Evolutionary conservation across 2,888 invertebrate species (phyloP), one percentile per base, ranked within the genome.

Genomic region (Lordiphosa fenestrarum): DNA sequence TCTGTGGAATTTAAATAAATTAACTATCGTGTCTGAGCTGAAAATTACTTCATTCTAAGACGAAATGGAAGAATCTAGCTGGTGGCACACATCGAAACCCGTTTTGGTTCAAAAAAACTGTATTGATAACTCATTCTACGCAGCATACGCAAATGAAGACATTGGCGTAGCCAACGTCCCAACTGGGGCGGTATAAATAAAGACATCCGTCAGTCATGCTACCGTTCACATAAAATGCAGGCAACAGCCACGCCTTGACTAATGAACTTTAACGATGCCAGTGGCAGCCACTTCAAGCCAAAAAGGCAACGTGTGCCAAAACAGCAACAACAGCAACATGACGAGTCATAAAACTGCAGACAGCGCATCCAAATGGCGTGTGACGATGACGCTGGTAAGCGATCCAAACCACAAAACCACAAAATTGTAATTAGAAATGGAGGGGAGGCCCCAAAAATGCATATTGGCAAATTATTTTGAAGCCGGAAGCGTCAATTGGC

Each of bases 401-500:
- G 12, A 10, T 25, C 19, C 23, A 39, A 52, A 53, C 49, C 51
- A 42, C 61, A 64, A 48, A 37, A 46, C 42, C 60, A 21, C 35
- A 41, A 42, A 60, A 38, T 42, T 36, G 48, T 57, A 65, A 64
- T 64, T 65, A 46, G 56, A 58, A 48, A 15, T 57, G 58, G 40
- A 41, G 58, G 52, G 62, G 44, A 62, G 62, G 52, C 39, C 21
- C 50, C 30, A 25, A 53, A 65, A 65, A 65, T 65, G 58, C 66
- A 58, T 65, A 65, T 65, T 65, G 53, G 53, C 66, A 58, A 58
- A 58, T 65, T 65, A 58, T 65, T 59, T 59, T 21, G 62, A 66
- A 57, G 67, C 53, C 67, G 67, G 67, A 67, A 67, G 65, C 38
- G 4, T 3, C 36, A 39, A 47, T 46, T 53, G 46, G 48, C 6